Conservation (phyloP, 2,888 invertebrate species). For the Troides oblongomaculatus region DNA sequence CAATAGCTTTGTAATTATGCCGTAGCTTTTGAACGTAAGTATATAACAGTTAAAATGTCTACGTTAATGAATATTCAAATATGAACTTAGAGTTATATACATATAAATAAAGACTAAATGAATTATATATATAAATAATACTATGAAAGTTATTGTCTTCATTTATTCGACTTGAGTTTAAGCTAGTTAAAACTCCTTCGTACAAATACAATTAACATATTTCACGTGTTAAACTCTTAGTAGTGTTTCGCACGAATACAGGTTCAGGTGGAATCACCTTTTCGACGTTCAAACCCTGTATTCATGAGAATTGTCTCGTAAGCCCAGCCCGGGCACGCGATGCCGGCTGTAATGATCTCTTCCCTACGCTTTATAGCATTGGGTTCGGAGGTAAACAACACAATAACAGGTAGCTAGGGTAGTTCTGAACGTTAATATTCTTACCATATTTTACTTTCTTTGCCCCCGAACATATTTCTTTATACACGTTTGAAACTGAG, state of each 20-base stretch:
- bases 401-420: background rate
- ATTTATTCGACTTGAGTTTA: no score
- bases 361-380: constrained; percentile 18
- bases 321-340: constrained; percentile 20
- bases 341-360: constrained; percentile 15
- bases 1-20: no score
- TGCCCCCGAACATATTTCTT: background rate
- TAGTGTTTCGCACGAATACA: constrained; percentile 4
- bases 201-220: background rate
- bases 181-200: no score
- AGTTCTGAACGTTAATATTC: background rate
- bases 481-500: no score
- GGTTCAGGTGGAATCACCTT: constrained; percentile 9
- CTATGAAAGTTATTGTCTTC: no score
- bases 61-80: no score
- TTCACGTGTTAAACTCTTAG: constrained; percentile 2
- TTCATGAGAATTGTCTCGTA: constrained; percentile 18
- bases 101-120: no score
- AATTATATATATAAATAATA: no score
- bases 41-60: no score
- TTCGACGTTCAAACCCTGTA: constrained; percentile 9
- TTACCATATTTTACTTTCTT: background rate
- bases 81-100: no score
- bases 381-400: constrained; percentile 9
- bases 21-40: no score